Evolutionary conservation across 2,888 invertebrate genomes (phyloP).

Genomic region (Sisyra nigra): DNA sequence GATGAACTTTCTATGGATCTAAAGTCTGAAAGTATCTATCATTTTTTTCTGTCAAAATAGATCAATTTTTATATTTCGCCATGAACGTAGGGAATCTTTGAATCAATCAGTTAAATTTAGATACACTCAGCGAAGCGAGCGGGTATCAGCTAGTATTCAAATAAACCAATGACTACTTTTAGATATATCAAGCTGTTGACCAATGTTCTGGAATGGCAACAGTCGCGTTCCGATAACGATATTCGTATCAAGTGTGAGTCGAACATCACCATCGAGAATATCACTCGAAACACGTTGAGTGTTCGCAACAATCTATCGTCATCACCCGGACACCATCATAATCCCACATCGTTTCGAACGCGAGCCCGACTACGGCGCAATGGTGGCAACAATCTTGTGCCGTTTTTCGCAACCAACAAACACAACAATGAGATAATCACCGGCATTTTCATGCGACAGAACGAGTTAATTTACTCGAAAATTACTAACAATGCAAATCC

Average conservation of each 20-base stretch:
- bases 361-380: conserved; percentile 22
- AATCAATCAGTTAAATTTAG: too few relatives aligned
- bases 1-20: too few relatives aligned
- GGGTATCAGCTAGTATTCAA: too few relatives aligned
- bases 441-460: conserved; percentile 28
- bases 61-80: too few relatives aligned
- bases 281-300: conserved; percentile 6
- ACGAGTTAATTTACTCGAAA: conserved; percentile 24
- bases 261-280: conserved; percentile 18
- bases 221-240: conserved; percentile 24
- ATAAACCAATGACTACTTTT: conserved; percentile 16
- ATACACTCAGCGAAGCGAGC: too few relatives aligned
- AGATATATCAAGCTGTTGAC: conserved; percentile 78
- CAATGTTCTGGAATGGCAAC: conserved; percentile 84
- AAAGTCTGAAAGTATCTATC: too few relatives aligned
- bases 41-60: too few relatives aligned
- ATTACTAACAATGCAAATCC: too few relatives aligned
- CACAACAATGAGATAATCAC: conserved; percentile 21
- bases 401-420: conserved; percentile 20
- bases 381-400: conserved; percentile 5
- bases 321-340: too few relatives aligned
- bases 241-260: conserved; percentile 36
- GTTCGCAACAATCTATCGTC: neutral
- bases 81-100: too few relatives aligned
- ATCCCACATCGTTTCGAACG: conserved; percentile 18